These are phyloP conservation scores for Drosophila rhopaloa DNA, from an alignment of 1,140 invertebrate genomes.

Conservation along the genomic window DNA sequence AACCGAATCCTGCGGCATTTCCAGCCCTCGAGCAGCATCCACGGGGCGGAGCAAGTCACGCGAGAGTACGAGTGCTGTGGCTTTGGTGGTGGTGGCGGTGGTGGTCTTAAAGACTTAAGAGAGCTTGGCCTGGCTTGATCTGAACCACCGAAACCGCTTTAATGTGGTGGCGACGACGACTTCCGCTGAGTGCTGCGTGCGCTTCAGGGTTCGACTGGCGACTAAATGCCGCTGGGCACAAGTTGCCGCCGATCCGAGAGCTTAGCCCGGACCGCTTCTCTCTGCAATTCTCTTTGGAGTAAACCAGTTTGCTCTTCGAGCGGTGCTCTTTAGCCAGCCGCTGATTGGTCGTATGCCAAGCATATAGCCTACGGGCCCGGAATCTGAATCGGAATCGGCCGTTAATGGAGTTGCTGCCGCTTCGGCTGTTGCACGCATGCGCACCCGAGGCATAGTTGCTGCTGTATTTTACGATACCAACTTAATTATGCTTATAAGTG, in stretches of 20 bases:
- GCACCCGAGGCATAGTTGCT: slow-evolving; percentile 46
- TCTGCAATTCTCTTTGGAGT: slow-evolving; percentile 35
- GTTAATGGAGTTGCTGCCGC: slow-evolving; percentile 68
- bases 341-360: slow-evolving; percentile 64
- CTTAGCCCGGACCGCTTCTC: slow-evolving; percentile 7
- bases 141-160: slow-evolving; percentile 5
- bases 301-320: slow-evolving; percentile 71
- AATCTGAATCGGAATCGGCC: slow-evolving; percentile 39
- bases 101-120: neutral
- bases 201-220: slow-evolving; percentile 75
- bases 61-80: slow-evolving; percentile 39
- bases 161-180: slow-evolving; percentile 17
- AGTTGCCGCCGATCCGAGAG: slow-evolving; percentile 25
- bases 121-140: neutral
- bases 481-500: slow-evolving; percentile 79
- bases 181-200: slow-evolving; percentile 61
- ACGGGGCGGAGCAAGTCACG: slow-evolving; percentile 75
- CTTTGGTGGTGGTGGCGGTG: slow-evolving; percentile 1
- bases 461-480: slow-evolving; percentile 71
- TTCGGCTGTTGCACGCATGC: slow-evolving; percentile 59
- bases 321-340: slow-evolving; percentile 62
- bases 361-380: slow-evolving; percentile 46
- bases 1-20: slow-evolving; percentile 72
- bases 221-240: slow-evolving; percentile 76
- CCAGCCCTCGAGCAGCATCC: slow-evolving; percentile 68